Evolutionary conservation across 2,888 invertebrate species (phyloP), one percentile per base, ranked within the genome.

Genomic region (Eulithis testata): DNA sequence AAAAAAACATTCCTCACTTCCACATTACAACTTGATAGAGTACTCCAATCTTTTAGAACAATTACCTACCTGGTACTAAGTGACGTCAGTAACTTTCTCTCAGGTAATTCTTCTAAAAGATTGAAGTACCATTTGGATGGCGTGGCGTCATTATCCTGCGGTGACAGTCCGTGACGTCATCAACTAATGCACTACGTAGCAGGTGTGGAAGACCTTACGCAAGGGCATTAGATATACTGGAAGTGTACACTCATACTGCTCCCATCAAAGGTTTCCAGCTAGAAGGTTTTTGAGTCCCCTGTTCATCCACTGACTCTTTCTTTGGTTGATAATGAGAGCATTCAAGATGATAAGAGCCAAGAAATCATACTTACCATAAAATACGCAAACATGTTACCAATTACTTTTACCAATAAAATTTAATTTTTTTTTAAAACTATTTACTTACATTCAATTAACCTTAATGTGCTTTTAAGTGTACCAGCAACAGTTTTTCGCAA

Each of bases 81-180:
- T 40, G 40, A 40, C 40, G 40, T 31, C 6, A 31, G 31, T 40
- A 40, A 47, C 52, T 47, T 21, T n/a, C 12, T 12, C 2, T 12
- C 12, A 45, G 47, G 14, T 47, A 21, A 21, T 21, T 47, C 47
- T 12, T 9, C 47, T 49, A 49, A 49, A 49, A 49, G 49, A 49
- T 49, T 49, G 49, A 49, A 49, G 49, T 49, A 49, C 49, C 49
- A 49, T 49, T 49, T 49, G 21, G 11, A 49, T 49, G 49, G 49
- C 49, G n/a, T 62, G 43, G 27, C 49, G 65, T 63, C 56, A 63
- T 60, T 61, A 61, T 68, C 64, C 53, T 59, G 66, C 60, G 71
- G 86, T 81, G 86, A 70, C 80, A 83, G 79, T 73, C 78, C 84
- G 85, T 90, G 89, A 90, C 89, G 84, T 88, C 89, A 90, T 90